phyloP scores from a whole-genome alignment of 2,888 invertebrate species.

The Heteromurus nitidus region DNA sequence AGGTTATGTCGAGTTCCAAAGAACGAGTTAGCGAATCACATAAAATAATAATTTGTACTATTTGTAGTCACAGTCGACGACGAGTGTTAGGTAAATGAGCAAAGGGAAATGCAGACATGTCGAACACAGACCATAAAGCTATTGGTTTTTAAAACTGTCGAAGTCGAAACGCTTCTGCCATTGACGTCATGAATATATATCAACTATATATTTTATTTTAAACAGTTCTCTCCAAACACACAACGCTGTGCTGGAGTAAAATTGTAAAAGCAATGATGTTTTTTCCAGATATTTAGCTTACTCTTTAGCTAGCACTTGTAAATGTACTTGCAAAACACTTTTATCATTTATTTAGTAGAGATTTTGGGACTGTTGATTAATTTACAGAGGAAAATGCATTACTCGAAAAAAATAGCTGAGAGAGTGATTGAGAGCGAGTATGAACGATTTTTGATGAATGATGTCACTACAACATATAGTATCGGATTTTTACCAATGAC shows the following conservation, averaged over 20 bases:
- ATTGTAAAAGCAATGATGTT: too few species aligned
- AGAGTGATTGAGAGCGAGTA: neutral
- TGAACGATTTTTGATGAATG: neutral
- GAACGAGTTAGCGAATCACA: too few species aligned
- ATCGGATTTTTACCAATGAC: slow-evolving; percentile 36
- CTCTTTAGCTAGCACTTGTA: slow-evolving; percentile 15
- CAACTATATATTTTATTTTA: slow-evolving; percentile 10
- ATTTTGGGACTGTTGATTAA: slow-evolving; percentile 62
- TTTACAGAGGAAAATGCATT: slow-evolving; percentile 19
- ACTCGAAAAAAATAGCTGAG: too few species aligned
- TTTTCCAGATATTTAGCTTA: neutral
- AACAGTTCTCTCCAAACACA: neutral
- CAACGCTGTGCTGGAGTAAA: neutral
- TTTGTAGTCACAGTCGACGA: too few species aligned
- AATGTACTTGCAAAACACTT: slow-evolving; percentile 32
- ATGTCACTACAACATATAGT: neutral
- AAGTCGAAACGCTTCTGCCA: too few species aligned
- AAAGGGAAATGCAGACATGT: too few species aligned
- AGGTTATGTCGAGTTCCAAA: too few species aligned
- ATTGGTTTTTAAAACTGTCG: too few species aligned
- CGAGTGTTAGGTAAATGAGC: too few species aligned
- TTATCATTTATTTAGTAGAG: slow-evolving; percentile 45
- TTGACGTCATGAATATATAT: neutral
- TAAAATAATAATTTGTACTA: too few species aligned
- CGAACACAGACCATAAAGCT: too few species aligned